These are phyloP conservation scores for Tenrec ecaudatus DNA, from an alignment of 2,113 vertebrate species.

Conservation along the genomic window DNA sequence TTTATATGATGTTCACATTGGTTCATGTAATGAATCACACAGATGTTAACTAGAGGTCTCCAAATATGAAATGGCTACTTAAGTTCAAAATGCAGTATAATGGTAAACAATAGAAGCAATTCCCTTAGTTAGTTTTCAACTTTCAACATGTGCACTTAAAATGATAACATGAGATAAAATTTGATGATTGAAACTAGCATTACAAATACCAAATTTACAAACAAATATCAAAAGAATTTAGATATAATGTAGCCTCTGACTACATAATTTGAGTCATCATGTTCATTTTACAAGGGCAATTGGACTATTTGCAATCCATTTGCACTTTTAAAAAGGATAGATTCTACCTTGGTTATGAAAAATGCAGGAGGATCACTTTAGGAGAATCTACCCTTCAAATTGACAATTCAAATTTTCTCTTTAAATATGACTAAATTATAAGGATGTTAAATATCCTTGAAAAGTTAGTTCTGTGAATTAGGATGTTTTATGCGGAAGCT, in stretches of 20 bases:
- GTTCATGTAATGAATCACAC: background rate
- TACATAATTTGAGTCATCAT: slow-evolving; percentile 12
- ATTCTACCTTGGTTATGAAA: background rate
- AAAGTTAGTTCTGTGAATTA: slow-evolving; percentile 52
- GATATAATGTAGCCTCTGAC: background rate
- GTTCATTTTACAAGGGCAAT: background rate
- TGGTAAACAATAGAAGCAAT: slow-evolving; percentile 32
- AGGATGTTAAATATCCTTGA: slow-evolving; percentile 44
- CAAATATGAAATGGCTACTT: slow-evolving; percentile 17
- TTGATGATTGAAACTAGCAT: slow-evolving; percentile 53
- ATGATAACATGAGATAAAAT: slow-evolving; percentile 37
- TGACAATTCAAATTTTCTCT: slow-evolving; percentile 44
- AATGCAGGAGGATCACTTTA: slow-evolving; percentile 22
- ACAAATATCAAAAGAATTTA: slow-evolving; percentile 28
- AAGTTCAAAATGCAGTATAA: slow-evolving; percentile 27
- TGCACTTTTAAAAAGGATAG: slow-evolving; percentile 19
- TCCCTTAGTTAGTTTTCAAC: slow-evolving; percentile 39
- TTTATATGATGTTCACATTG: slow-evolving; percentile 30
- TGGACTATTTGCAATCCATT: background rate
- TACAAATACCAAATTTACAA: slow-evolving; percentile 50
- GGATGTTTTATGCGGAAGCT: background rate
- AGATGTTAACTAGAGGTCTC: slow-evolving; percentile 30
- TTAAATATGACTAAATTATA: slow-evolving; percentile 45
- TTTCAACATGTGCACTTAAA: slow-evolving; percentile 55
- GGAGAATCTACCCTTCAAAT: slow-evolving; percentile 33